Conservation (phyloP, 1,140 invertebrate genomes). For the Bathynomus jamesi region DNA sequence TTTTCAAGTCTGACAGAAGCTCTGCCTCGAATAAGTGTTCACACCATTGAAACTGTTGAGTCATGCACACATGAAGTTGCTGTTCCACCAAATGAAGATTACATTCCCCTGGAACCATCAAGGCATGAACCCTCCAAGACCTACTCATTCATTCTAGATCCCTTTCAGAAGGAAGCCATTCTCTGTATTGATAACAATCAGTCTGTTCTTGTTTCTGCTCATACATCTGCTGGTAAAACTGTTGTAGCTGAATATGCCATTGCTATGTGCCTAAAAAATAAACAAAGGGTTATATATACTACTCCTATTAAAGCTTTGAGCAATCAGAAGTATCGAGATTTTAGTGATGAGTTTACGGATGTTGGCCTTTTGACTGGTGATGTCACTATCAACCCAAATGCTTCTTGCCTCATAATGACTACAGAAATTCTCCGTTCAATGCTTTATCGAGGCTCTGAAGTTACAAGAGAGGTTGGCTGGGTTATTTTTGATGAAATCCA, state of each 20-base stretch:
- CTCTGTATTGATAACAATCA: constrained; percentile 96
- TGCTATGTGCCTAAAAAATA: constrained; percentile 58
- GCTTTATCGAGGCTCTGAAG: constrained; percentile 95
- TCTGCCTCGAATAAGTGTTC: constrained; percentile 63
- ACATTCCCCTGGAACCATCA: constrained; percentile 57
- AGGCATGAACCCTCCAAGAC: constrained; percentile 70
- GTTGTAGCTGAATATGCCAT: constrained; percentile 90
- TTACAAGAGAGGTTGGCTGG: constrained; percentile 98
- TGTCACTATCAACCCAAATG: constrained; percentile 96
- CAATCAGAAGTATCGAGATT: constrained; percentile 99
- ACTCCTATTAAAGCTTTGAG: constrained; percentile 99
- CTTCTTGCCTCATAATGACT: constrained; percentile 98
- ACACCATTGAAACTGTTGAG: constrained; percentile 77
- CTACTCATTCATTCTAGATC: constrained; percentile 92
- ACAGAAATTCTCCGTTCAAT: constrained; percentile 99
- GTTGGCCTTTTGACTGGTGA: constrained; percentile 98
- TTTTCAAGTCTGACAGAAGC: constrained; percentile 13
- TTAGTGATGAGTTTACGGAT: constrained; percentile 95
- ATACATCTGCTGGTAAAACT: constrained; percentile 99
- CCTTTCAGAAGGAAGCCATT: constrained; percentile 97
- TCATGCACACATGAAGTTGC: constrained; percentile 90
- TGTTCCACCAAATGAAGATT: constrained; percentile 73
- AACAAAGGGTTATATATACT: constrained; percentile 95
- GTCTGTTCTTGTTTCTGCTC: constrained; percentile 95
- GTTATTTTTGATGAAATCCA: constrained; percentile 99